phyloP scores from a whole-genome alignment of 2,797 vertebrate species.

The Parauchenoglanis ngamensis region DNA sequence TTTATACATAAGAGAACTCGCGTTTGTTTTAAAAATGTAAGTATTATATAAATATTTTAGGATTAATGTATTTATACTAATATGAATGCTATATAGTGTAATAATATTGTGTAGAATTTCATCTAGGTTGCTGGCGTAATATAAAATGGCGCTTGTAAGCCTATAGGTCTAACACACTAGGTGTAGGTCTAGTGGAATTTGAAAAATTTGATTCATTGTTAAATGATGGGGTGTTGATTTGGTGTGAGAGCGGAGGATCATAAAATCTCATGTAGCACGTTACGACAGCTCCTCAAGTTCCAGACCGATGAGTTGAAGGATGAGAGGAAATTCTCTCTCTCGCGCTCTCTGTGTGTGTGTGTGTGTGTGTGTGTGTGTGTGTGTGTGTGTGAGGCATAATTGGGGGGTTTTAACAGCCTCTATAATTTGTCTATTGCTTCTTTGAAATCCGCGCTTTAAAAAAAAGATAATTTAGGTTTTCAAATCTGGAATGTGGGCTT shows the following conservation, averaged over 20 bases:
- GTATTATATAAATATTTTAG: not conserved
- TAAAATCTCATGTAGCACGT: constrained; percentile 65
- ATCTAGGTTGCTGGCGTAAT: not conserved
- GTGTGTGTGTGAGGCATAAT: constrained; percentile 1
- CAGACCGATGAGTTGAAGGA: constrained; percentile 55
- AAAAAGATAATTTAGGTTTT: not conserved
- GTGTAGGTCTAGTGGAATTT: not conserved
- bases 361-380: too few species aligned
- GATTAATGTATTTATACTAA: not conserved
- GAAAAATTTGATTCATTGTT: constrained; percentile 17
- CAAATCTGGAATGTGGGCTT: constrained; percentile 8
- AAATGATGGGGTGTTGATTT: constrained; percentile 40
- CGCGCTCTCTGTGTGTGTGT: not conserved
- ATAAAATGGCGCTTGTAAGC: not conserved
- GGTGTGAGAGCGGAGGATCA: constrained; percentile 62
- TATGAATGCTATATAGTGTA: not conserved
- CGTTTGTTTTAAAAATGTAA: not conserved
- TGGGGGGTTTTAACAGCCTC: constrained; percentile 5
- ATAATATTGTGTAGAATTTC: not conserved
- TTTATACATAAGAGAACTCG: not conserved
- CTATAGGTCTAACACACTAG: not conserved
- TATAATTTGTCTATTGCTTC: constrained; percentile 30
- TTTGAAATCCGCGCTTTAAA: constrained; percentile 11
- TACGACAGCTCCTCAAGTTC: constrained; percentile 65
- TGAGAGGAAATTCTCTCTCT: constrained; percentile 42